phyloP scores from a whole-genome alignment of 2,888 invertebrate species.

The Drosophila mulleri region DNA sequence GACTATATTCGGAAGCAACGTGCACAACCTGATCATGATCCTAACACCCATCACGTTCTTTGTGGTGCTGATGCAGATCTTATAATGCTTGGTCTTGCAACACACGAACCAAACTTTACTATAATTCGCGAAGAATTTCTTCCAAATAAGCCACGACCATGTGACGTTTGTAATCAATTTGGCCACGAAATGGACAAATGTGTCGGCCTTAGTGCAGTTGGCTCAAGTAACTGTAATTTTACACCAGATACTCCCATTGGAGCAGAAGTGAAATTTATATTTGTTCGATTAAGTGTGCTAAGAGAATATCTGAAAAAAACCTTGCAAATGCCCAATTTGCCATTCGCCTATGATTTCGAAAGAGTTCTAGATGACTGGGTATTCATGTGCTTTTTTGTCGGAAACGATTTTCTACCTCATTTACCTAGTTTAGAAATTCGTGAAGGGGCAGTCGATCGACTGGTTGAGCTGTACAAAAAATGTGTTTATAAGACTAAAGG shows the following conservation, averaged over 20 bases:
- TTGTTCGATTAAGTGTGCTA: conserved; percentile 96
- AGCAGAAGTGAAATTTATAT: conserved; percentile 94
- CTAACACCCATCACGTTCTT: conserved; percentile 98
- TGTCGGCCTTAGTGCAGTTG: conserved; percentile 89
- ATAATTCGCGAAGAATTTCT: conserved; percentile 99
- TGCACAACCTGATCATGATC: conserved; percentile 97
- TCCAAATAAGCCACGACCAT: conserved; percentile 97
- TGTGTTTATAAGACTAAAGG: conserved; percentile 97
- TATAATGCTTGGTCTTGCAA: conserved; percentile 99
- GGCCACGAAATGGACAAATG: conserved; percentile 98
- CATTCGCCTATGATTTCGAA: conserved; percentile 97
- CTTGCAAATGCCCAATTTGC: conserved; percentile 94
- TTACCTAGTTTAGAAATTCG: conserved; percentile 98
- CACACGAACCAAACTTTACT: conserved; percentile 99
- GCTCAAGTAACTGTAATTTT: conserved; percentile 85
- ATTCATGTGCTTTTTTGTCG: conserved; percentile 99
- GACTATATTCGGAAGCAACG: conserved; percentile 98
- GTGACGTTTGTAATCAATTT: conserved; percentile 96
- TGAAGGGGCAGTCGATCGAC: conserved; percentile 97
- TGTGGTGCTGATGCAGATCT: conserved; percentile 99
- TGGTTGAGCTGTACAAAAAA: conserved; percentile 97
- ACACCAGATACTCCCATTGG: conserved; percentile 87
- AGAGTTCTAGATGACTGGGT: conserved; percentile 99
- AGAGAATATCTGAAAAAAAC: conserved; percentile 97
- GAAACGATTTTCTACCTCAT: conserved; percentile 99